These are phyloP conservation scores for Caiman crocodilus DNA, from an alignment of 2,797 vertebrate genomes.

Conservation along the genomic window DNA sequence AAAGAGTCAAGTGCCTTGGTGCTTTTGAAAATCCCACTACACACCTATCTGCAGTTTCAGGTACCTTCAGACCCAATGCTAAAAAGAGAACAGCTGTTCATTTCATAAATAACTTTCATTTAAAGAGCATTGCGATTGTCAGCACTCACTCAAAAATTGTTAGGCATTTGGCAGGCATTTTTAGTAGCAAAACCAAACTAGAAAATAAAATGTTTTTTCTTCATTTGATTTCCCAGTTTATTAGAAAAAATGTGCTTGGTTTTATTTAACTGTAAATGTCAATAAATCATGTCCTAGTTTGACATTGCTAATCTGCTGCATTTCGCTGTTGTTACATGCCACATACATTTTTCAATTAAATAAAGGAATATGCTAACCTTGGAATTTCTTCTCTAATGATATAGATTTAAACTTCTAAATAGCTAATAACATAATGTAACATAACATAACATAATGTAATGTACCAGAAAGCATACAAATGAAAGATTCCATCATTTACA, in stretches of 20 bases:
- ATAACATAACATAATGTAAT: no score
- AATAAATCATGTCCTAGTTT: background rate
- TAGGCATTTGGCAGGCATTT: constrained; percentile 11
- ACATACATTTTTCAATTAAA: constrained; percentile 10
- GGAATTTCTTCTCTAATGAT: background rate
- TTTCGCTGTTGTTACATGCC: constrained; percentile 24
- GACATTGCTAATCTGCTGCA: background rate
- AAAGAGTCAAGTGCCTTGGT: no score
- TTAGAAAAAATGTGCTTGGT: background rate
- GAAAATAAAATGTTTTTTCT: constrained; percentile 24
- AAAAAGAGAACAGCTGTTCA: background rate
- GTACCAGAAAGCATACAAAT: no score
- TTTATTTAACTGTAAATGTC: constrained; percentile 46
- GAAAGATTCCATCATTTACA: no score
- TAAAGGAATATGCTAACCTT: background rate
- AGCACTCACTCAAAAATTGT: background rate
- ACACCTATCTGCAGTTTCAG: background rate
- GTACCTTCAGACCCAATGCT: background rate
- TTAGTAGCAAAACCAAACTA: constrained; percentile 20
- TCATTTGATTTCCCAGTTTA: background rate
- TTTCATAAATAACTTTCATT: background rate
- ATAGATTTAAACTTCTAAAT: background rate
- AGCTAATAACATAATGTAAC: no score
- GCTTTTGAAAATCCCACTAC: no score
- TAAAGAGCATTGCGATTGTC: constrained; percentile 25